phyloP scores from a whole-genome alignment of 1,140 invertebrate species.

The Orius insidiosus region DNA sequence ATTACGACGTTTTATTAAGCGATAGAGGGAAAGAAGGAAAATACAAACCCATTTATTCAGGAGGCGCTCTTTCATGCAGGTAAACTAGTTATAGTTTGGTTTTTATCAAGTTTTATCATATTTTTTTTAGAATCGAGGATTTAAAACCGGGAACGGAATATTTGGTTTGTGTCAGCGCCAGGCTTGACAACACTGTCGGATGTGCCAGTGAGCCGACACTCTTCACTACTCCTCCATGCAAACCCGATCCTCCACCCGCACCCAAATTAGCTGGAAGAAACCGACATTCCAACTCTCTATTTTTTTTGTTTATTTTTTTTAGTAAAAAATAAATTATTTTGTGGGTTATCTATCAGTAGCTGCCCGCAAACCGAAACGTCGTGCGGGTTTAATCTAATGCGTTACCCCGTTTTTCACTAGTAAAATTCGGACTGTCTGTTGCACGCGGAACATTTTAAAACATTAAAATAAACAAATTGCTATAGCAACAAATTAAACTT shows the following conservation, averaged over 20 bases:
- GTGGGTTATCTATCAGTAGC: no score
- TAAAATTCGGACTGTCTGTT: no score
- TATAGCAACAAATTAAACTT: no score
- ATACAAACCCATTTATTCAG: slow-evolving; percentile 64
- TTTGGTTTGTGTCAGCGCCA: slow-evolving; percentile 47
- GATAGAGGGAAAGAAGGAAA: slow-evolving; percentile 57
- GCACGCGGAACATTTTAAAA: no score
- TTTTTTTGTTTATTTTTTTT: slow-evolving; percentile 1
- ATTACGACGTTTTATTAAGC: slow-evolving; percentile 57
- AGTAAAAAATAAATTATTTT: neutral
- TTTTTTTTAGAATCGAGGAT: slow-evolving; percentile 45
- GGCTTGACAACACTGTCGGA: slow-evolving; percentile 31
- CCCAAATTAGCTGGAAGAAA: slow-evolving; percentile 38
- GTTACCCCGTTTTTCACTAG: no score
- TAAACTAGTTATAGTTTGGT: no score
- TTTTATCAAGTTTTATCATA: slow-evolving; percentile 1
- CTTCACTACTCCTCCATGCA: slow-evolving; percentile 45
- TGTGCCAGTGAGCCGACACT: slow-evolving; percentile 31
- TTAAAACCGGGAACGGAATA: slow-evolving; percentile 67
- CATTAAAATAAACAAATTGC: no score
- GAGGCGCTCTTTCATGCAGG: slow-evolving; percentile 47
- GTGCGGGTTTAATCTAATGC: no score
- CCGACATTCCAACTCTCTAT: slow-evolving; percentile 30
- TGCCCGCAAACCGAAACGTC: no score
- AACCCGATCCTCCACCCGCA: slow-evolving; percentile 38